Conservation (phyloP, 1,140 invertebrate species). For the Euwallacea similis region DNA sequence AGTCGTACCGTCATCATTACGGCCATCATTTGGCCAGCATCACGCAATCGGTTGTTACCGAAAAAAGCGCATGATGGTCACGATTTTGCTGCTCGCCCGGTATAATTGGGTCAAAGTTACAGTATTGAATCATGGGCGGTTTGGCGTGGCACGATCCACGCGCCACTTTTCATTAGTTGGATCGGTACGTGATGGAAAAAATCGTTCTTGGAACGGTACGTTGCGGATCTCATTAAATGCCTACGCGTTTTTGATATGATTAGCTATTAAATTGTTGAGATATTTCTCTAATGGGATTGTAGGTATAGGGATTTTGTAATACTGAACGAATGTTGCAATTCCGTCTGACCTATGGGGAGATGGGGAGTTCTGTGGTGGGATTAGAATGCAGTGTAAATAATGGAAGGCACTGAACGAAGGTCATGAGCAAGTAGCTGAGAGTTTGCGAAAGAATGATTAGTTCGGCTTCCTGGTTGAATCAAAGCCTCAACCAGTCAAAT, state of each 20-base stretch:
- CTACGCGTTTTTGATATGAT: constrained; percentile 17
- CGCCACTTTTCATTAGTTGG: constrained; percentile 33
- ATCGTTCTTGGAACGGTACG: constrained; percentile 23
- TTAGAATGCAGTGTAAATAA: no score
- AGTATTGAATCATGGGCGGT: constrained; percentile 40
- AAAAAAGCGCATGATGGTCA: constrained; percentile 35
- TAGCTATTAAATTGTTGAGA: constrained; percentile 1
- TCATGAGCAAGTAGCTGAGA: no score
- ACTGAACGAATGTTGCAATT: no score
- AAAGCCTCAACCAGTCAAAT: no score
- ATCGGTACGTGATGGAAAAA: constrained; percentile 34
- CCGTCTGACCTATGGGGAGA: no score
- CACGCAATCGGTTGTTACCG: constrained; percentile 34
- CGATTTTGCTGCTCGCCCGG: constrained; percentile 28
- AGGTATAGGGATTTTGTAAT: no score
- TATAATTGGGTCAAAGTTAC: constrained; percentile 40
- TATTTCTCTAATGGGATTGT: no score
- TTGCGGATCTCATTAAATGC: constrained; percentile 17
- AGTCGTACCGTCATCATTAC: constrained; percentile 28
- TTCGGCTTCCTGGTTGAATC: no score
- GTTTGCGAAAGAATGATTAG: no score
- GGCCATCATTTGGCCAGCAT: constrained; percentile 29
- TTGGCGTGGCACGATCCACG: constrained; percentile 35
- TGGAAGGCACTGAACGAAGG: no score
- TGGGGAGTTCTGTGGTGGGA: no score